Percentiles rank a stretch among this genome's conserved stretches.
Evolutionary conservation across 2,888 invertebrate genomes (phyloP).

Genomic region (Pocota personata): DNA sequence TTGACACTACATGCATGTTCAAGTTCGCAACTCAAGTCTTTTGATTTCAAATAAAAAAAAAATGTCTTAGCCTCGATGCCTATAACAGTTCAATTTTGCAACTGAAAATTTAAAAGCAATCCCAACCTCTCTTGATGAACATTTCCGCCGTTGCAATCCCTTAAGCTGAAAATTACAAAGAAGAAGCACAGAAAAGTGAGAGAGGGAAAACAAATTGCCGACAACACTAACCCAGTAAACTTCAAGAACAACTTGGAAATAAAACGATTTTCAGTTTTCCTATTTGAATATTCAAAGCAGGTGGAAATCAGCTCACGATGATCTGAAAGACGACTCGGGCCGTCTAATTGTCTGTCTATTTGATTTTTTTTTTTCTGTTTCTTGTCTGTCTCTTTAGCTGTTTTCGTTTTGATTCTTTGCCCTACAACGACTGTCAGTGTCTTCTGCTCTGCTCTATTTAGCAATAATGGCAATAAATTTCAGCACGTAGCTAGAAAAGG

Average conservation of each 20-base stretch:
- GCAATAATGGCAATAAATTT: no score
- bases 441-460: slow-evolving; percentile 67
- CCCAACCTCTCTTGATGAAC: slow-evolving; percentile 50
- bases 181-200: slow-evolving; percentile 54
- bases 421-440: slow-evolving; percentile 50
- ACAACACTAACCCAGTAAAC: slow-evolving; percentile 71
- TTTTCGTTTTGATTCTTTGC: slow-evolving; percentile 54
- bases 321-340: slow-evolving; percentile 71
- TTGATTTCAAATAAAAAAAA: neutral
- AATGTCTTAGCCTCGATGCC: slow-evolving; percentile 43
- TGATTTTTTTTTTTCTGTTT: slow-evolving; percentile 43
- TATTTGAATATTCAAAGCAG: slow-evolving; percentile 73
- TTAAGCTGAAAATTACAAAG: slow-evolving; percentile 43
- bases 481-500: no score
- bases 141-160: slow-evolving; percentile 69
- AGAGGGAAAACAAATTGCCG: neutral
- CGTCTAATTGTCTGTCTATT: slow-evolving; percentile 73
- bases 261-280: slow-evolving; percentile 70
- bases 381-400: slow-evolving; percentile 28
- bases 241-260: slow-evolving; percentile 66
- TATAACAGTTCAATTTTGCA: slow-evolving; percentile 55
- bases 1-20: neutral
- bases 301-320: slow-evolving; percentile 73
- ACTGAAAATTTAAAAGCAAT: slow-evolving; percentile 26
- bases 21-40: slow-evolving; percentile 44